Evolutionary conservation across 2,113 vertebrate species (phyloP).

Genomic region (Esox niger): DNA sequence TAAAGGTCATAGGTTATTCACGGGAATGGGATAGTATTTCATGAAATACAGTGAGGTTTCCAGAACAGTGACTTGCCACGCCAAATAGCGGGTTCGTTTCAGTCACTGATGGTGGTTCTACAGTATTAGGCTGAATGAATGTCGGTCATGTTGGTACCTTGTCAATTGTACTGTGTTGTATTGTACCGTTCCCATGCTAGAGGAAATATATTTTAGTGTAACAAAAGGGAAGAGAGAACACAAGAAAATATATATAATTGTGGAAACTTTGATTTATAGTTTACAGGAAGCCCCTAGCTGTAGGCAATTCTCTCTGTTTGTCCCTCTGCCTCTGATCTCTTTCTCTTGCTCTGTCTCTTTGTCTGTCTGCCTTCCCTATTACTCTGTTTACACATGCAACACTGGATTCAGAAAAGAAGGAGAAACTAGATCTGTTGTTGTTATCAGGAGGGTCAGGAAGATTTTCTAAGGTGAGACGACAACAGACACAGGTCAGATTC

Average conservation of each 20-base stretch:
- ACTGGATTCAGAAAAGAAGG: no score
- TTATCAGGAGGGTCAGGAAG: constrained; percentile 47
- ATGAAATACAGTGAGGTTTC: no score
- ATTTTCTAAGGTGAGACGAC: constrained; percentile 45
- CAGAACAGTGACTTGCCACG: no score
- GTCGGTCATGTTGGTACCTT: background rate
- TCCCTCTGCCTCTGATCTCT: constrained; percentile 1
- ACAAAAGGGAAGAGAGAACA: background rate
- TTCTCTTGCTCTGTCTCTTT: background rate
- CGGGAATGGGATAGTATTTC: no score
- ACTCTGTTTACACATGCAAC: no score
- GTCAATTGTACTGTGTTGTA: no score
- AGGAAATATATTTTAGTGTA: no score
- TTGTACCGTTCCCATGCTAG: no score
- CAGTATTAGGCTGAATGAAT: background rate
- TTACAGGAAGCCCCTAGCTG: constrained; percentile 11
- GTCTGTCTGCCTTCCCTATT: background rate
- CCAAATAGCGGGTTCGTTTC: no score
- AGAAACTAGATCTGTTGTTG: background rate
- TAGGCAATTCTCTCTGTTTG: constrained; percentile 9
- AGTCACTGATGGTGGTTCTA: no score
- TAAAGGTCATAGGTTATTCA: no score
- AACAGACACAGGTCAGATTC: constrained; percentile 35
- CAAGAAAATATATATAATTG: background rate
- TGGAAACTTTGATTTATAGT: constrained; percentile 9